These are phyloP conservation scores for Drosophila flavopinicola DNA, from an alignment of 2,888 invertebrate species.

Conservation along the genomic window DNA sequence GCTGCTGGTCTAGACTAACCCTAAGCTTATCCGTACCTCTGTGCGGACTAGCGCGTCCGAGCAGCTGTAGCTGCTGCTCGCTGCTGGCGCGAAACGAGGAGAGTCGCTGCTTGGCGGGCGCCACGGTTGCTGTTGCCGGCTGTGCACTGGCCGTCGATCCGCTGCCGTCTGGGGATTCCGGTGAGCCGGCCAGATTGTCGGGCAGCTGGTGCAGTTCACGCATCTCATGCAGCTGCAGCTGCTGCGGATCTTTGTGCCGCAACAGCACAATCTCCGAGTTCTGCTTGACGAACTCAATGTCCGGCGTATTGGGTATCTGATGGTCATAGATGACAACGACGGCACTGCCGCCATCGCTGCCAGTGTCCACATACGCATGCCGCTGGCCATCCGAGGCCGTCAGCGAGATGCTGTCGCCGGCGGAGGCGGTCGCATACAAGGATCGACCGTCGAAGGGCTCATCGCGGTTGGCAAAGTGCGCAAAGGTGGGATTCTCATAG, in stretches of 20 bases:
- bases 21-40: conserved; percentile 79
- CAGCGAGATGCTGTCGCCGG: conserved; percentile 69
- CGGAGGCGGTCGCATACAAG: conserved; percentile 53
- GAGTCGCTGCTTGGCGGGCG: conserved; percentile 83
- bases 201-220: conserved; percentile 80
- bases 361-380: conserved; percentile 71
- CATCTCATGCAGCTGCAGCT: conserved; percentile 75
- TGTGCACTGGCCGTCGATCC: conserved; percentile 7
- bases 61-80: conserved; percentile 82
- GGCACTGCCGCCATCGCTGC: conserved; percentile 76
- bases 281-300: conserved; percentile 83
- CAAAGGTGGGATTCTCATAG: conserved; percentile 84
- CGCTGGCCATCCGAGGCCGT: conserved; percentile 65
- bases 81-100: conserved; percentile 84
- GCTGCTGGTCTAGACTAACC: conserved; percentile 57
- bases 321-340: conserved; percentile 84
- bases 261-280: conserved; percentile 84
- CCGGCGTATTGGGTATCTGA: conserved; percentile 82
- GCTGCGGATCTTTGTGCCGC: conserved; percentile 83
- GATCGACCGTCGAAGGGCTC: conserved; percentile 53
- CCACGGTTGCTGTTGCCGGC: conserved; percentile 79
- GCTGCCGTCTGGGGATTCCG: conserved; percentile 63
- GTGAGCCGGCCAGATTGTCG: conserved; percentile 63
- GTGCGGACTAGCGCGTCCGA: conserved; percentile 70
- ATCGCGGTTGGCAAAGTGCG: conserved; percentile 79